Conservation (phyloP, 2,113 vertebrate genomes). For the Otocyon megalotis region DNA sequence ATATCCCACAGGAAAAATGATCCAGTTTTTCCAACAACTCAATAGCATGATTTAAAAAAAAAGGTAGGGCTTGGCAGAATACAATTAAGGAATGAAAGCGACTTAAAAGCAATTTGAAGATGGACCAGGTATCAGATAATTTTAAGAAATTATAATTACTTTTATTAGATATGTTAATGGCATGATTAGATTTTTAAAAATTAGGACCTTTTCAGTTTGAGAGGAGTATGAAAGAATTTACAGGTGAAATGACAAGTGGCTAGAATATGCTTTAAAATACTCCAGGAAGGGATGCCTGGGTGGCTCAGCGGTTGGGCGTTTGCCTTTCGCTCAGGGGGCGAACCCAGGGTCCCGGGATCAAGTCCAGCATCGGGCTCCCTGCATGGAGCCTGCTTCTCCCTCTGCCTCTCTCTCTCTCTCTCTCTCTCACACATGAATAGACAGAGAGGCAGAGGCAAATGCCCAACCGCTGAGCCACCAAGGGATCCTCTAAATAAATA, state of each 20-base stretch:
- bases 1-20: not conserved
- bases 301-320: too few relatives aligned
- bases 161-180: conserved; percentile 38
- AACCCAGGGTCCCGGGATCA: too few relatives aligned
- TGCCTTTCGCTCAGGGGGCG: too few relatives aligned
- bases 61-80: not conserved
- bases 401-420: too few relatives aligned
- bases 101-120: not conserved
- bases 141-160: conserved; percentile 47
- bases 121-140: not conserved
- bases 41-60: not conserved
- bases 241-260: not conserved
- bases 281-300: not conserved
- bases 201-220: conserved; percentile 25
- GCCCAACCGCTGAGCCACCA: too few relatives aligned
- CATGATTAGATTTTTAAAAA: conserved; percentile 13
- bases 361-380: too few relatives aligned
- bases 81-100: not conserved
- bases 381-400: too few relatives aligned
- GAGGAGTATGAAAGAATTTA: not conserved
- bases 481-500: too few relatives aligned
- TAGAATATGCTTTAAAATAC: conserved; percentile 32
- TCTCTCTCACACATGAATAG: too few relatives aligned
- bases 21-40: not conserved
- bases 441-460: too few relatives aligned